These are phyloP conservation scores for Spatulosminthurus flaviceps DNA, from an alignment of 2,888 invertebrate species.

Conservation along the genomic window DNA sequence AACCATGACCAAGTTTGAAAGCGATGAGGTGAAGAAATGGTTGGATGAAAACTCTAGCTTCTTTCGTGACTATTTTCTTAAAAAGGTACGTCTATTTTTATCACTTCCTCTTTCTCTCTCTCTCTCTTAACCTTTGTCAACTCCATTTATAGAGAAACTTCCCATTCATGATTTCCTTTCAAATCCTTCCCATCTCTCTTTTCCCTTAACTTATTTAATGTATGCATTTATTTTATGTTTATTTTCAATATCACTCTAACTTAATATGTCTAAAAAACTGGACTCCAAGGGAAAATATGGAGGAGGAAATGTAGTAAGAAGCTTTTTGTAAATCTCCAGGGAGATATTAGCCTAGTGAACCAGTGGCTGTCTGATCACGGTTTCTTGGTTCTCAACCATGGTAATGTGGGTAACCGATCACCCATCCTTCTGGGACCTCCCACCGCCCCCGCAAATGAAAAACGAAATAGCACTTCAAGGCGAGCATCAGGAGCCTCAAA, in stretches of 20 bases:
- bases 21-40: constrained; percentile 68
- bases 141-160: background rate
- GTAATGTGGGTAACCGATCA: constrained; percentile 63
- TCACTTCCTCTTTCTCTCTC: constrained; percentile 13
- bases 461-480: constrained; percentile 52
- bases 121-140: background rate
- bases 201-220: too few species aligned
- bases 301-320: background rate
- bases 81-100: constrained; percentile 65
- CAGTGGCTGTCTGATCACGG: constrained; percentile 68
- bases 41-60: constrained; percentile 68
- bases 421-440: constrained; percentile 57
- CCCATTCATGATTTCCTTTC: background rate
- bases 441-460: constrained; percentile 1
- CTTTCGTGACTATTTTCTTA: constrained; percentile 68
- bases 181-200: background rate
- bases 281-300: too few species aligned
- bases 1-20: constrained; percentile 62
- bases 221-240: too few species aligned
- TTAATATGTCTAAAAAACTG: too few species aligned
- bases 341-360: constrained; percentile 67
- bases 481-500: constrained; percentile 62
- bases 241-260: too few species aligned
- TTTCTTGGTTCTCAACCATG: constrained; percentile 66
- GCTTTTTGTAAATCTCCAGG: constrained; percentile 35